Base-by-base conservation (phyloP, 2,113 vertebrate species). In the Callopanchax toddi region DNA sequence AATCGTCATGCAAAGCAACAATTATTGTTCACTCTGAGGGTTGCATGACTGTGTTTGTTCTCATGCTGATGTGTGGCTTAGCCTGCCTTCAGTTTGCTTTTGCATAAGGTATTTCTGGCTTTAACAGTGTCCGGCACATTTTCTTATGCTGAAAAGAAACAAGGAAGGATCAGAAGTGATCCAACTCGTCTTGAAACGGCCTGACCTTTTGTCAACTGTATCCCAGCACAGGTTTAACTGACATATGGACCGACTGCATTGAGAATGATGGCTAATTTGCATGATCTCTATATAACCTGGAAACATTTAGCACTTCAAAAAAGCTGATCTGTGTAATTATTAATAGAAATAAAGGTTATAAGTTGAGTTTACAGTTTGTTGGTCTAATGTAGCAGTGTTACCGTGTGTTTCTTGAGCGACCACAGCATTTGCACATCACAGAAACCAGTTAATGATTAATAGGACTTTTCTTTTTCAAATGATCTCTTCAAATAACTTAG, bases 1-100 rank as follows among this genome's bases (percentile, higher is more conserved):
- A 93, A 91, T 90, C 58, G 76, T 69, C 83, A 92, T 92, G 91
- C 92, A 93, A 93, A 93, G 82, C 66, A 21, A 11, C 20, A 40
- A 82, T 32, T 60, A 88, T 91, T 92, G 88, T 92, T 88, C 73
- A 16, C 42, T 64, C 12, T 44, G 50, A 64, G 81, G 81, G 59
- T 79, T 66, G 72, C 74, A 58, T 60, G 84, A 78, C 72, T 57
- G 68, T 81, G 71, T 86, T 86, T 86, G 81, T 83, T 66, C 86
- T 74, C 56, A 87, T 86, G 86, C 64, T 86, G 82, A 82, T 84
- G 56, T 81, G 86, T 56, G 89, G 86, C 80, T 86, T 77, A 65
- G 71, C 61, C 78, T 79, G 69, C 76, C 87, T 87, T 87, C 68
- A 36, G 83, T 89, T 86, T 83, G 59, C 68, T 56, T 87, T 91